Percentiles rank a stretch among this genome's conserved stretches.
Evolutionary conservation across 2,113 vertebrate species (phyloP).

Genomic region (Sturnus vulgaris): DNA sequence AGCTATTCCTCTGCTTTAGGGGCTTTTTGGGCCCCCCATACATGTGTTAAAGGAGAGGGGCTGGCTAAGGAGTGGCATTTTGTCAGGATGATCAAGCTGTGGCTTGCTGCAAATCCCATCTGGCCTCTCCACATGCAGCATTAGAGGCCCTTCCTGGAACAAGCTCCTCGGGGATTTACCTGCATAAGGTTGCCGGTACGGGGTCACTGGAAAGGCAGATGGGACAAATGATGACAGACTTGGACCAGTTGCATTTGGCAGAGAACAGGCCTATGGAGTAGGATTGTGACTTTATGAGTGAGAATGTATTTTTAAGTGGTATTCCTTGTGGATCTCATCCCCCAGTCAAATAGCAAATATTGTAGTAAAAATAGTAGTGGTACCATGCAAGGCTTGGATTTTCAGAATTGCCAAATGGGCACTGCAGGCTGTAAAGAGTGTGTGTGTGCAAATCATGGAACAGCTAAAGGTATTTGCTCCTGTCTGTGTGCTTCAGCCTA

Average conservation of each 20-base stretch:
- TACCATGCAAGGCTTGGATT: background rate
- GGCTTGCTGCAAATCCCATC: slow-evolving; percentile 40
- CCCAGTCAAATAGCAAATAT: background rate
- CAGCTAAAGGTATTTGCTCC: background rate
- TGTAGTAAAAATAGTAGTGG: background rate
- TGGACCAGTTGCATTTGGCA: background rate
- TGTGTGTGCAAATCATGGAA: background rate
- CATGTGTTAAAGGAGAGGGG: background rate
- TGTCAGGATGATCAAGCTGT: slow-evolving; percentile 44
- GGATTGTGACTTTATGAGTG: background rate
- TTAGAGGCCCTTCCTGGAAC: slow-evolving; percentile 14
- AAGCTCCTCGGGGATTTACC: background rate
- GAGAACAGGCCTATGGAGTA: background rate
- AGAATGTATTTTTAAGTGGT: background rate
- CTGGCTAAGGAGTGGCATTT: background rate
- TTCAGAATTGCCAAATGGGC: background rate
- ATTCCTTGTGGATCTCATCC: background rate
- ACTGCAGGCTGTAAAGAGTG: background rate
- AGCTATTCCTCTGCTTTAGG: background rate
- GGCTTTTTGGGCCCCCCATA: background rate
- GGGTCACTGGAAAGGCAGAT: background rate
- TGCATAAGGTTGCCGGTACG: background rate
- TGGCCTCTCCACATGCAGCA: slow-evolving; percentile 20
- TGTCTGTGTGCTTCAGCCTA: background rate
- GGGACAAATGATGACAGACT: slow-evolving; percentile 8